Evolutionary conservation across 2,888 invertebrate genomes (phyloP).

Genomic region (Lydus trimaculatus): DNA sequence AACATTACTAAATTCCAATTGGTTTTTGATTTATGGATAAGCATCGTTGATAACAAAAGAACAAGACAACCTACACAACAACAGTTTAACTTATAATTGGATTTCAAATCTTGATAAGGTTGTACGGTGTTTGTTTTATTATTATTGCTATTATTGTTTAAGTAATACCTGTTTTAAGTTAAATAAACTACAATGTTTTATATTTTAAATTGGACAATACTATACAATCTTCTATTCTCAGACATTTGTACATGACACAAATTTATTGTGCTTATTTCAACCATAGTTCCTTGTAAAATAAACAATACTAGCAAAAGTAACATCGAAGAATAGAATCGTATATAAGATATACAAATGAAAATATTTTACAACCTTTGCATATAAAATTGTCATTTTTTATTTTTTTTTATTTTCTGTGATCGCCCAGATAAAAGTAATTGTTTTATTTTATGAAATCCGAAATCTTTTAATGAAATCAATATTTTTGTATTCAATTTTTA

Average conservation of each 20-base stretch:
- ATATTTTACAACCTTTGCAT: not conserved
- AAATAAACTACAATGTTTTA: not conserved
- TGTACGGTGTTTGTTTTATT: not conserved
- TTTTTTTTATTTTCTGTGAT: no score
- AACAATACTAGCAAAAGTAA: conserved; percentile 6
- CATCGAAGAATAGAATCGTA: not conserved
- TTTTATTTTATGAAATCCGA: no score
- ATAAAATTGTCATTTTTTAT: not conserved
- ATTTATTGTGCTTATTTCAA: conserved; percentile 1
- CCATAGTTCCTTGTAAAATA: conserved; percentile 3
- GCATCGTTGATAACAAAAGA: not conserved
- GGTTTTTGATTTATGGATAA: conserved; percentile 4
- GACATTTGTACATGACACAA: conserved; percentile 6
- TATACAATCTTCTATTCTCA: not conserved
- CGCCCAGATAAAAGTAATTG: no score
- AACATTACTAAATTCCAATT: not conserved
- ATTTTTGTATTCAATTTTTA: not conserved
- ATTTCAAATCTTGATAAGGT: not conserved
- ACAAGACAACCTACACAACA: not conserved
- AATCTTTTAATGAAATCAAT: no score
- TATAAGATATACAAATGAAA: not conserved
- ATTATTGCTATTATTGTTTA: not conserved
- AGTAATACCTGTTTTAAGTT: not conserved
- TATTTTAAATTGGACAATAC: not conserved
- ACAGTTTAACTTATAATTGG: conserved; percentile 2